Evolutionary conservation across 2,888 invertebrate genomes (phyloP).

Genomic region (Brachyopa scutellaris): DNA sequence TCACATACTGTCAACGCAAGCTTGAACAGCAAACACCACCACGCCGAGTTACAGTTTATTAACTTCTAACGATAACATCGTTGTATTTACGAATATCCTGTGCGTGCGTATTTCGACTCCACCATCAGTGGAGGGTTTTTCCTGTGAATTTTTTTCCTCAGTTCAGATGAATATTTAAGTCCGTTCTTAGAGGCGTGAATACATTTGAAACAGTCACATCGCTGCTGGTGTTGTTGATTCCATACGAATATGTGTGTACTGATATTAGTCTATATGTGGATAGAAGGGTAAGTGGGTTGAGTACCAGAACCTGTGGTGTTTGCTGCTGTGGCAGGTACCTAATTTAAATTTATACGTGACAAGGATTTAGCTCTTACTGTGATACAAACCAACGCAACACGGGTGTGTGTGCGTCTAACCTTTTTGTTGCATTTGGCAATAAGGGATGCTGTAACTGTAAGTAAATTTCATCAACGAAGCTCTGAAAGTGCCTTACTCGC

Average conservation of each 20-base stretch:
- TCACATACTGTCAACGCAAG: conserved; percentile 6
- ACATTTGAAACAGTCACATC: conserved; percentile 27
- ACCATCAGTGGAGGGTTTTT: not conserved
- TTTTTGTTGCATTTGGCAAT: conserved; percentile 4
- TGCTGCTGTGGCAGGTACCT: conserved; percentile 12
- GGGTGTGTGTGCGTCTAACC: not conserved
- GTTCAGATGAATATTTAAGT: conserved; percentile 28
- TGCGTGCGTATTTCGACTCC: conserved; percentile 4
- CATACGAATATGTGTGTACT: not conserved
- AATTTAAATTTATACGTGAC: conserved; percentile 39
- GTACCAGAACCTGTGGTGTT: conserved; percentile 18
- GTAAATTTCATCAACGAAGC: not conserved
- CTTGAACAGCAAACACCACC: conserved; percentile 19
- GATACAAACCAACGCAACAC: not conserved
- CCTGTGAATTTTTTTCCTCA: not conserved
- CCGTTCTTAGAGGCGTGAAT: conserved; percentile 18
- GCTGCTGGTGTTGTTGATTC: conserved; percentile 10
- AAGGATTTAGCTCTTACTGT: conserved; percentile 18
- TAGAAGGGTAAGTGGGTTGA: not conserved
- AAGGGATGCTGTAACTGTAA: not conserved
- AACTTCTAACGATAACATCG: conserved; percentile 26
- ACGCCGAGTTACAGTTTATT: conserved; percentile 25
- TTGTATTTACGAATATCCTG: conserved; percentile 22
- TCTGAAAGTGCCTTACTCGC: not conserved
- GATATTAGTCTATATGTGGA: no score